These are phyloP conservation scores for Leucozona laternaria DNA, from an alignment of 2,888 invertebrate species.

Conservation along the genomic window DNA sequence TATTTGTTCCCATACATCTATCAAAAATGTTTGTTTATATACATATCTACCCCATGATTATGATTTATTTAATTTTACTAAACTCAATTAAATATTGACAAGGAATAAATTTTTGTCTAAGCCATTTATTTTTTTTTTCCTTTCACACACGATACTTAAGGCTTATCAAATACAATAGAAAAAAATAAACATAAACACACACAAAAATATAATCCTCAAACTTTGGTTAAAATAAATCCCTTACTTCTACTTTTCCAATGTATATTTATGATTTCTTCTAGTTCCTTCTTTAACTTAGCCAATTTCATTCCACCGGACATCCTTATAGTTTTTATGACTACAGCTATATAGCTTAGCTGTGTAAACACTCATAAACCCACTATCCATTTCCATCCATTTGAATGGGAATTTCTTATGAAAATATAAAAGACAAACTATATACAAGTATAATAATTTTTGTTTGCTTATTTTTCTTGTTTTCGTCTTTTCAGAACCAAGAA, in stretches of 20 bases:
- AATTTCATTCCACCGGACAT: slow-evolving; percentile 10
- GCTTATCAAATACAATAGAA: neutral
- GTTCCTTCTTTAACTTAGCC: slow-evolving; percentile 2
- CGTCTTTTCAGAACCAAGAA: slow-evolving; percentile 79
- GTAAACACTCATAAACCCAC: neutral
- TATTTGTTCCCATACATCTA: neutral
- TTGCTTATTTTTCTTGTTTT: slow-evolving; percentile 3
- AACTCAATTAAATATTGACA: slow-evolving; percentile 1
- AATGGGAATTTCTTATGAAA: slow-evolving; percentile 2
- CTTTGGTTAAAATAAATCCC: slow-evolving; percentile 17
- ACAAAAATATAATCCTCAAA: slow-evolving; percentile 8
- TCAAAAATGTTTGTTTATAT: too few species aligned
- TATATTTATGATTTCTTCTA: slow-evolving; percentile 11
- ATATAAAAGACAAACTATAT: neutral
- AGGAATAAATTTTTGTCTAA: neutral
- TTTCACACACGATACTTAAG: neutral
- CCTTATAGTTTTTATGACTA: slow-evolving; percentile 29
- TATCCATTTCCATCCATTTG: neutral
- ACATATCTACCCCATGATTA: too few species aligned
- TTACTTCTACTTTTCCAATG: slow-evolving; percentile 1
- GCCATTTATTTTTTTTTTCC: neutral
- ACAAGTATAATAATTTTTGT: slow-evolving; percentile 18
- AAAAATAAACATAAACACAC: neutral
- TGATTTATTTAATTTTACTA: slow-evolving; percentile 4
- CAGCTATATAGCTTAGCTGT: neutral